phyloP scores from a whole-genome alignment of 2,888 invertebrate species.

The Drosophila histrio region DNA sequence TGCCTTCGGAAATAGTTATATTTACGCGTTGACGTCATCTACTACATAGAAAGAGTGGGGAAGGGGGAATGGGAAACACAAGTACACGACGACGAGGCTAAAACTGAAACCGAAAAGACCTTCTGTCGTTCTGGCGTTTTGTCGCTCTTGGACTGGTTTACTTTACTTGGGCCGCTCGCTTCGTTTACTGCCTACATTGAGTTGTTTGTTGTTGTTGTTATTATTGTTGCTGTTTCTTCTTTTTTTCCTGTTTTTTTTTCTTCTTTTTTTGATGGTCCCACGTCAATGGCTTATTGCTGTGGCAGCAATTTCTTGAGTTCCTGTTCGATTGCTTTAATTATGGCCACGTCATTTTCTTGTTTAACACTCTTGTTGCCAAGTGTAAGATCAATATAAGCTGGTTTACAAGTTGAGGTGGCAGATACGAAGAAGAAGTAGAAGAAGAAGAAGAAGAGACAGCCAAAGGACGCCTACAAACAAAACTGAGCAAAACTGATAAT shows the following conservation, averaged over 20 bases:
- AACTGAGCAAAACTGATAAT: neutral
- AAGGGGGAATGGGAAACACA: slow-evolving; percentile 45
- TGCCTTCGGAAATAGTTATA: slow-evolving; percentile 66
- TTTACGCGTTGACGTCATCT: slow-evolving; percentile 68
- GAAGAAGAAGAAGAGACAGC: no score
- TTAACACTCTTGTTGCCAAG: slow-evolving; percentile 10
- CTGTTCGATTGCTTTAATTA: slow-evolving; percentile 63
- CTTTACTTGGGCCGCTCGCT: slow-evolving; percentile 21
- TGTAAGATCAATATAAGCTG: slow-evolving; percentile 14
- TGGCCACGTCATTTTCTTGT: slow-evolving; percentile 46
- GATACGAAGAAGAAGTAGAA: no score
- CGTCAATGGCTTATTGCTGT: slow-evolving; percentile 43
- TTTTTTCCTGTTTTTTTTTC: neutral
- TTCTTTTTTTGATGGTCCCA: slow-evolving; percentile 25
- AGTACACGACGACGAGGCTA: slow-evolving; percentile 32
- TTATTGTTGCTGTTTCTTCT: slow-evolving; percentile 16
- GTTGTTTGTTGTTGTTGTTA: neutral
- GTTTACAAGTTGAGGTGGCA: neutral
- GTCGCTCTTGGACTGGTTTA: slow-evolving; percentile 59
- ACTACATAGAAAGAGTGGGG: neutral
- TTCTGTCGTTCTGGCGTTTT: neutral
- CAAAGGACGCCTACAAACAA: neutral
- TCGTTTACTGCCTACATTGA: slow-evolving; percentile 9
- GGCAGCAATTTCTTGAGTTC: slow-evolving; percentile 51
- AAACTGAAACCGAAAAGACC: slow-evolving; percentile 27